phyloP scores from a whole-genome alignment of 2,797 vertebrate genomes.

The Halcyon smyrnensis region DNA sequence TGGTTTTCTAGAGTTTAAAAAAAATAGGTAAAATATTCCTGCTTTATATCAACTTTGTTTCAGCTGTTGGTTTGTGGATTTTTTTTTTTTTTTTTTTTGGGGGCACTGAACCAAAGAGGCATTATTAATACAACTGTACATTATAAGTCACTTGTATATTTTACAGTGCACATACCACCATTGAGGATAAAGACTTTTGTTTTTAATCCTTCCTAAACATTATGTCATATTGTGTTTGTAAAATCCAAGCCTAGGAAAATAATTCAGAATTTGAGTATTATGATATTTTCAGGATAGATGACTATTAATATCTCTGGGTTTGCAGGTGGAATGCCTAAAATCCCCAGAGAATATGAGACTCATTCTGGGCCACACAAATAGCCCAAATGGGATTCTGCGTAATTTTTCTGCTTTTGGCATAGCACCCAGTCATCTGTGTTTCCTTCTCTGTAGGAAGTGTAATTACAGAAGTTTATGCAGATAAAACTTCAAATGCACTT shows the following conservation, averaged over 20 bases:
- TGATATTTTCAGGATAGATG: not conserved
- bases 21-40: not conserved
- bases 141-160: not conserved
- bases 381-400: not conserved
- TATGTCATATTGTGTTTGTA: not conserved
- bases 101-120: not conserved
- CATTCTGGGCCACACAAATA: not conserved
- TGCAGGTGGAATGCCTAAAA: not conserved
- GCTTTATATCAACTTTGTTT: not conserved
- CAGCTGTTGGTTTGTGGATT: not conserved
- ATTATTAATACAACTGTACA: not conserved
- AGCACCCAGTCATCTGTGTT: not conserved
- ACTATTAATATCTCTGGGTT: not conserved
- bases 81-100: not conserved
- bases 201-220: not conserved
- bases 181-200: not conserved
- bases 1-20: not conserved
- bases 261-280: not conserved
- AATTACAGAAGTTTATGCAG: not conserved
- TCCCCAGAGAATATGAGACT: not conserved
- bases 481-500: not conserved
- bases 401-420: not conserved
- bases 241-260: not conserved
- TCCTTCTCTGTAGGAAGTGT: not conserved
- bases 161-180: not conserved